A percentile compares a stretch with the other conserved stretches of the same genome.
phyloP scores from a whole-genome alignment of 1,140 invertebrate species.

The Danaus melanippus region DNA sequence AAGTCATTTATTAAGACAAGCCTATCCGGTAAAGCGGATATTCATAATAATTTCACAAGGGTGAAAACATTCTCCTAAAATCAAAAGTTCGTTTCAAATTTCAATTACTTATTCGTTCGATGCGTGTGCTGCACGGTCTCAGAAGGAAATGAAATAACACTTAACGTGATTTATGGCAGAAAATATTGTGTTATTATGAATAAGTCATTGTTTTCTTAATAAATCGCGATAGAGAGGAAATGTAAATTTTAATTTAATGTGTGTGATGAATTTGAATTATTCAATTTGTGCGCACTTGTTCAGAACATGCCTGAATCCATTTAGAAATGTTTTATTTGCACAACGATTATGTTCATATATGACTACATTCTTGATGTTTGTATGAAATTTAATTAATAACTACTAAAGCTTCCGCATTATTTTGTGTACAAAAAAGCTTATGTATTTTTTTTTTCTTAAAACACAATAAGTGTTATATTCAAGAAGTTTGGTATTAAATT shows the following conservation, averaged over 20 bases:
- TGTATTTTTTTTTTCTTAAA: no score
- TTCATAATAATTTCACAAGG: slow-evolving; percentile 66
- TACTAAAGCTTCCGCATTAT: no score
- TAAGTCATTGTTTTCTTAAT: slow-evolving; percentile 63
- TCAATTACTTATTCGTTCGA: slow-evolving; percentile 70
- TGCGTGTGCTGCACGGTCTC: slow-evolving; percentile 61
- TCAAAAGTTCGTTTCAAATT: slow-evolving; percentile 68
- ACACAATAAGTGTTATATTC: not conserved
- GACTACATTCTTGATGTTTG: no score
- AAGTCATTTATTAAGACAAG: slow-evolving; percentile 19
- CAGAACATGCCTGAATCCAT: no score
- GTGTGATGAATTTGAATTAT: slow-evolving; percentile 16
- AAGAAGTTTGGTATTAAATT: slow-evolving; percentile 1
- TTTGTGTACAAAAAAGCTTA: no score
- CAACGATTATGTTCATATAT: no score
- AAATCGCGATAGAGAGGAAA: slow-evolving; percentile 48
- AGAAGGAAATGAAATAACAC: slow-evolving; percentile 69
- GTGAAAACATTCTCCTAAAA: slow-evolving; percentile 60
- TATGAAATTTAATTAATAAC: no score
- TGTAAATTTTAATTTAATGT: slow-evolving; percentile 33
- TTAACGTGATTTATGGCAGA: slow-evolving; percentile 66
- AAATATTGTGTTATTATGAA: slow-evolving; percentile 64
- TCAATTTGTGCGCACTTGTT: no score
- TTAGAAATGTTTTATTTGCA: no score
- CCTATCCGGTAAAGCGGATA: slow-evolving; percentile 41